Percentiles rank a stretch among this genome's conserved stretches.
phyloP scores from a whole-genome alignment of 1,140 invertebrate species.

The Drosophila pectinifera region DNA sequence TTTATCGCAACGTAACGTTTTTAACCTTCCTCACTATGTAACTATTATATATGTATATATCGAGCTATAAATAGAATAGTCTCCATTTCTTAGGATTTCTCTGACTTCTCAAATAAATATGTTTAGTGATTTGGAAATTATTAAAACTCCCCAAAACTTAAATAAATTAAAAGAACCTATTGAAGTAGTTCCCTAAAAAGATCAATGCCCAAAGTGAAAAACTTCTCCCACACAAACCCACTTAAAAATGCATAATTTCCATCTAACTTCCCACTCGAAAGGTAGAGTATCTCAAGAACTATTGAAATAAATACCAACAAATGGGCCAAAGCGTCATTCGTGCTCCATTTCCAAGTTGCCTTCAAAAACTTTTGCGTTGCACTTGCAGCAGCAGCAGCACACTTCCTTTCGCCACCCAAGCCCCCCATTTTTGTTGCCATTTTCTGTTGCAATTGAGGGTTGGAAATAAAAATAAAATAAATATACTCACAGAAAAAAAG shows the following conservation, averaged over 20 bases:
- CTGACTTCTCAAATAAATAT: too few relatives aligned
- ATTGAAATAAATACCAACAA: slow-evolving; percentile 76
- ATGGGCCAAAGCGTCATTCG: slow-evolving; percentile 56
- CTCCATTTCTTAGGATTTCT: not conserved
- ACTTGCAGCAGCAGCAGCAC: slow-evolving; percentile 36
- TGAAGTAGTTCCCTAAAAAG: too few relatives aligned
- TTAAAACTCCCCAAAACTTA: too few relatives aligned
- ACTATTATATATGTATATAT: not conserved
- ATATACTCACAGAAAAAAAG: slow-evolving; percentile 4
- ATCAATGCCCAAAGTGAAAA: too few relatives aligned
- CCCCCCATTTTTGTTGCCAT: slow-evolving; percentile 31
- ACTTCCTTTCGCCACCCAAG: slow-evolving; percentile 27
- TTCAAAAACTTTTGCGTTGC: slow-evolving; percentile 60
- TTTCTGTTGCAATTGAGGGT: slow-evolving; percentile 64
- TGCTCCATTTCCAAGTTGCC: slow-evolving; percentile 70
- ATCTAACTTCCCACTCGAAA: not conserved
- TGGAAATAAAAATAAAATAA: slow-evolving; percentile 29
- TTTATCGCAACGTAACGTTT: not conserved
- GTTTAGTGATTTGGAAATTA: too few relatives aligned
- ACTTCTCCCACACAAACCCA: not conserved
- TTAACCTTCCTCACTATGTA: not conserved
- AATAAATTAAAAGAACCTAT: too few relatives aligned
- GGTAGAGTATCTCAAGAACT: slow-evolving; percentile 54
- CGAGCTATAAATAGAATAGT: not conserved
- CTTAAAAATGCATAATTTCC: not conserved